These are phyloP conservation scores for Alcis repandata DNA, from an alignment of 2,888 invertebrate species.

Conservation along the genomic window DNA sequence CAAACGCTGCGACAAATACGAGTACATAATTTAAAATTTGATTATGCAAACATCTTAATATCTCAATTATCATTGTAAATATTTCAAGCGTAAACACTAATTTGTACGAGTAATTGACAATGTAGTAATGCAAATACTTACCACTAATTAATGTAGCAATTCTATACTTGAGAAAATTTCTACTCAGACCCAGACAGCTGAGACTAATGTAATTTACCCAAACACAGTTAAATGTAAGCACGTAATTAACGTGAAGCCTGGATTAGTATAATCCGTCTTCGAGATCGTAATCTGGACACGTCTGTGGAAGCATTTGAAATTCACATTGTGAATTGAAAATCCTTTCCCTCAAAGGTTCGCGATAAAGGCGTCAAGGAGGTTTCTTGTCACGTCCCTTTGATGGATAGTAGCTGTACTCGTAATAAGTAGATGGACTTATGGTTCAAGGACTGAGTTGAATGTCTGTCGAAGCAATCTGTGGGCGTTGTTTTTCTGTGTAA, in stretches of 20 bases:
- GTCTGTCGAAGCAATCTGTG: no score
- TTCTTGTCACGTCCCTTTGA: conserved; percentile 58
- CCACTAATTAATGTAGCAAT: background rate
- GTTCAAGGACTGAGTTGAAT: no score
- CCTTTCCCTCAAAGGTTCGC: conserved; percentile 56
- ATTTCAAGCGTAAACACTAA: no score
- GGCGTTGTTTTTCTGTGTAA: background rate
- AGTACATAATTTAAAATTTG: no score
- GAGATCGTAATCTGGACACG: conserved; percentile 54
- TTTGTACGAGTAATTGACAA: background rate
- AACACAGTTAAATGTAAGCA: conserved; percentile 41
- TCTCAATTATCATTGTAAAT: no score
- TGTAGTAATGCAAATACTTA: background rate
- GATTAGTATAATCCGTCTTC: conserved; percentile 43
- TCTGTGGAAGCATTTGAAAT: conserved; percentile 54
- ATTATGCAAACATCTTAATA: no score
- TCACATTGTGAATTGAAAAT: conserved; percentile 62
- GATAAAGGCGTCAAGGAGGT: conserved; percentile 55
- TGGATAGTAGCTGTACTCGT: conserved; percentile 23
- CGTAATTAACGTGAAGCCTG: conserved; percentile 47
- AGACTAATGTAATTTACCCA: conserved; percentile 44
- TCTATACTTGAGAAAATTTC: background rate
- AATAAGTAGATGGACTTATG: conserved; percentile 9
- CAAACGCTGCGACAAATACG: no score
- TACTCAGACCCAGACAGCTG: conserved; percentile 2